Percentiles rank a stretch among this genome's conserved stretches.
phyloP scores from a whole-genome alignment of 2,888 invertebrate species.

The Clepsis dumicolana region DNA sequence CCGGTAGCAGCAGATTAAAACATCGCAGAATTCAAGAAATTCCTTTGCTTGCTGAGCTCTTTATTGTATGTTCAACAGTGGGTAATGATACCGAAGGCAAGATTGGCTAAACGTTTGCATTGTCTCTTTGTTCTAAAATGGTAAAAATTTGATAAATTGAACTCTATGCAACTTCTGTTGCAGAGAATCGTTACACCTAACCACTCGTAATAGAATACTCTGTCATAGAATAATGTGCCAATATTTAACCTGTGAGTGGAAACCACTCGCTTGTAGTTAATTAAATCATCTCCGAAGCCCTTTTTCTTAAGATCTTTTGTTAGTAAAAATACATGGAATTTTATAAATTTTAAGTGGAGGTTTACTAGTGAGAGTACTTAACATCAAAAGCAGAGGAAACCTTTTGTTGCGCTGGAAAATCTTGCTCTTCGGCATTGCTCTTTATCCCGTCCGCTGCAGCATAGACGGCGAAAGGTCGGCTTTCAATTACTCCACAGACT shows the following conservation, averaged over 20 bases:
- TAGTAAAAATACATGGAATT: neutral
- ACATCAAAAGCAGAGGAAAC: constrained; percentile 29
- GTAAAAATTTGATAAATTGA: too few species aligned
- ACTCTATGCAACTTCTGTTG: neutral
- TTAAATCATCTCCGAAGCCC: neutral
- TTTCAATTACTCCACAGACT: constrained; percentile 23
- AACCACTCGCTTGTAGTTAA: neutral
- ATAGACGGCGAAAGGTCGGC: neutral
- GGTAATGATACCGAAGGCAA: too few species aligned
- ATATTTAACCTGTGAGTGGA: constrained; percentile 1
- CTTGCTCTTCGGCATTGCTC: constrained; percentile 19
- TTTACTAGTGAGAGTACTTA: constrained; percentile 1
- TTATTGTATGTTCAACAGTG: too few species aligned
- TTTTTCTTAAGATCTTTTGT: neutral
- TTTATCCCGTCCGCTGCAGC: constrained; percentile 21
- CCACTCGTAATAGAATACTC: neutral
- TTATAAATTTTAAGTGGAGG: neutral
- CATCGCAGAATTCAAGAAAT: too few species aligned
- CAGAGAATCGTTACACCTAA: neutral
- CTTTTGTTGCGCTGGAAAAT: constrained; percentile 36
- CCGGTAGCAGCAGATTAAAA: too few species aligned
- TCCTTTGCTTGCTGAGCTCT: too few species aligned
- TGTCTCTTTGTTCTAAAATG: too few species aligned
- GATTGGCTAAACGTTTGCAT: too few species aligned
- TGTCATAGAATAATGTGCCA: neutral